phyloP scores from a whole-genome alignment of 2,888 invertebrate genomes.

The Lucinisca nassula region DNA sequence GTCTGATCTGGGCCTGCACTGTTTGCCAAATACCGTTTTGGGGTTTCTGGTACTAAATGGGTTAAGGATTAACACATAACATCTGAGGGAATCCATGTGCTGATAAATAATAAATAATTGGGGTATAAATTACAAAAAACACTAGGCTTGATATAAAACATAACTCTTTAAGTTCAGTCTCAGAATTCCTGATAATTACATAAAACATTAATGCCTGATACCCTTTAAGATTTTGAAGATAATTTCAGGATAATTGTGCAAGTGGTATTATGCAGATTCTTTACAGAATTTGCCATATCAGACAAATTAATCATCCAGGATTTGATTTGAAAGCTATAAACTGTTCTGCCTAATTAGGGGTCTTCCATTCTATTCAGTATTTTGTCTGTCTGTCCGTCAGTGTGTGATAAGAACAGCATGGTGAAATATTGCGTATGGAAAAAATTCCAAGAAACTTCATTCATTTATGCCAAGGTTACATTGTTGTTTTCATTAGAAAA shows the following conservation, averaged over 20 bases:
- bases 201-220: background rate
- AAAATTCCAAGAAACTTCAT: too few species aligned
- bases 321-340: background rate
- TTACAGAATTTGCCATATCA: background rate
- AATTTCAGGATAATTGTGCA: background rate
- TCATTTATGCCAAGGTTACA: too few species aligned
- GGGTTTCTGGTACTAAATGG: too few species aligned
- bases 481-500: too few species aligned
- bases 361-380: background rate
- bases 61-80: background rate
- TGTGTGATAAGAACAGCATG: background rate
- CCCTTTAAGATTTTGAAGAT: background rate
- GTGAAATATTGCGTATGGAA: conserved; percentile 1
- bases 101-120: conserved; percentile 11
- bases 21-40: too few species aligned
- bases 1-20: too few species aligned
- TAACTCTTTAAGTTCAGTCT: background rate
- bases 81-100: background rate
- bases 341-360: background rate
- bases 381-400: background rate
- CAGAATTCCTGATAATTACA: conserved; percentile 16
- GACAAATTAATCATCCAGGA: background rate
- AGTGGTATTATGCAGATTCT: background rate
- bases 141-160: conserved; percentile 13
- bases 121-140: conserved; percentile 1